Evolutionary conservation across 2,888 invertebrate species (phyloP), one percentile per base, ranked within the genome.

Genomic region (Molorchus minor): DNA sequence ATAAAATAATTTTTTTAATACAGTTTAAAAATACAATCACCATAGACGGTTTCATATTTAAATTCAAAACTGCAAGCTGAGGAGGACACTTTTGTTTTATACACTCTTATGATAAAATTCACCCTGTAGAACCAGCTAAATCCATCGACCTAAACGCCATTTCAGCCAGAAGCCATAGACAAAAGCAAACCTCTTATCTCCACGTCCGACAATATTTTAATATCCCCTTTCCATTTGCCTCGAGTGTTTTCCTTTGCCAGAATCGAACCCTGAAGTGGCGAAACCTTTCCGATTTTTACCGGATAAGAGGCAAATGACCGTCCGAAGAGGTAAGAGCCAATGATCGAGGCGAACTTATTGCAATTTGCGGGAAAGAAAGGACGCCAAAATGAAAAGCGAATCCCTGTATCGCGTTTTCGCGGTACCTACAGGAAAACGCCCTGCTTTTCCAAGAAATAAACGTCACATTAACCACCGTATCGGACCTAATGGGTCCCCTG

Each of bases 331-430:
- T 55, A 46, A 8, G 21, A 46, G 36, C 19, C 17, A 43, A 44
- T 21, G 29, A 13, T n/a, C 33, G 15, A 49, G 17, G 8, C 51
- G 56, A 51, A 51, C 49, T 57, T 49, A 57, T 57, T 36, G 44
- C 44, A 51, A 57, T 57, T 57, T 49, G 36, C 56, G 16, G 36
- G 5, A 35, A 17, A 57, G 56, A 56, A 43, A 20, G 44, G 43
- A 29, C 44, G 16, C 38, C 15, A 43, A 44, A 57, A 51, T 29
- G 51, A 51, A 51, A 57, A 49, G 44, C 44, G 51, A 57, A 49
- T 57, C 35, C 43, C 13, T 20, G 17, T 15, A 44, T 16, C 19
- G 33, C 20, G 29, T 51, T 51, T 44, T n/a, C n/a, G n/a, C n/a
- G 29, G 7, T 25, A 12, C 17, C 16, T 5, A 21, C 20, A 19